A percentile compares a stretch with the other conserved stretches of the same genome.
These are phyloP conservation scores for Panurus biarmicus DNA, from an alignment of 2,113 vertebrate species.

Conservation along the genomic window DNA sequence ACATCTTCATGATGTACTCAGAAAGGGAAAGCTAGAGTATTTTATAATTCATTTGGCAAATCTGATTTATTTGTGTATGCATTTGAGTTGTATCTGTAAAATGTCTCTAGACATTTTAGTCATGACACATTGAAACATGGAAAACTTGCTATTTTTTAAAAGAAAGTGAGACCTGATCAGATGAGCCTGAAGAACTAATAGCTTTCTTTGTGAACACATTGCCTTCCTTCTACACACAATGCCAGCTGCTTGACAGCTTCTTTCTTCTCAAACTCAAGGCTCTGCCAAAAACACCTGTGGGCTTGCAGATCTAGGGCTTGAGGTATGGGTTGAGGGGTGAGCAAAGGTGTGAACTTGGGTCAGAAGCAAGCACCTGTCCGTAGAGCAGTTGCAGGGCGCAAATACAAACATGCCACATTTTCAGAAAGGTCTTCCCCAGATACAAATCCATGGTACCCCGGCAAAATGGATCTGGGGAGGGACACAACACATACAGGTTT, in stretches of 20 bases:
- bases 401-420: not conserved
- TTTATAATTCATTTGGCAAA: not conserved
- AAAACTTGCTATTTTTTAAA: not conserved
- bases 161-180: not conserved
- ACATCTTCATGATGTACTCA: not conserved
- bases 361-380: not conserved
- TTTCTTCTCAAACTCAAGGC: not conserved
- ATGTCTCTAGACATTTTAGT: not conserved
- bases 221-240: not conserved
- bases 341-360: not conserved
- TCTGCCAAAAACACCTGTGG: not conserved
- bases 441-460: fast-evolving
- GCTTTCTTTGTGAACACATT: not conserved
- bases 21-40: not conserved
- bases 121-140: not conserved
- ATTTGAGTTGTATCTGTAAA: not conserved
- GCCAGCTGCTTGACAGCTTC: not conserved
- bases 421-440: not conserved
- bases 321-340: not conserved
- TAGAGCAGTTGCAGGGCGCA: fast-evolving
- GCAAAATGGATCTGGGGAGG: not conserved
- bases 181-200: not conserved
- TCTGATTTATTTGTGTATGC: not conserved
- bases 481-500: not conserved
- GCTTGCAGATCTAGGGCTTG: not conserved